A percentile compares a stretch with the other conserved stretches of the same genome.
These are phyloP conservation scores for Perodicticus potto DNA, from an alignment of 2,797 vertebrate genomes.

Conservation along the genomic window DNA sequence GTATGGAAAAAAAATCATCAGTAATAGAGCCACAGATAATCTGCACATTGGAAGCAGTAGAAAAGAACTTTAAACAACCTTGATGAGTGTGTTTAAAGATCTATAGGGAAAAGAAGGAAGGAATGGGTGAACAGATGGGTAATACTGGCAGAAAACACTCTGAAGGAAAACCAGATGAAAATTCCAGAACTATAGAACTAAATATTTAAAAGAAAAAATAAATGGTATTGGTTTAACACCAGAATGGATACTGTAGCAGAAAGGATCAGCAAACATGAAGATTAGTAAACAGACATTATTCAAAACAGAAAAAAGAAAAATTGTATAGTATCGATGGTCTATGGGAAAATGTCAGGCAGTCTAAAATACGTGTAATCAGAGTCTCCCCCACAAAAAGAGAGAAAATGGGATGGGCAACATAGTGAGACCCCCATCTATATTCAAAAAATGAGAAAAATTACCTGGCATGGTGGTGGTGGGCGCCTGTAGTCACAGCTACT, in stretches of 20 bases:
- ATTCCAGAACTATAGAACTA: background rate
- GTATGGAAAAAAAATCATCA: background rate
- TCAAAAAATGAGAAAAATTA: background rate
- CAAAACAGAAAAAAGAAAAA: background rate
- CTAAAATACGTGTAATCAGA: background rate
- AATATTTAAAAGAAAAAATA: background rate
- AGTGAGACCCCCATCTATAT: background rate
- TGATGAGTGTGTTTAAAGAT: background rate
- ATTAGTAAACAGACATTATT: background rate
- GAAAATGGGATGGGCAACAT: background rate
- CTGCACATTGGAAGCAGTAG: background rate
- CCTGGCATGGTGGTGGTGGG: background rate
- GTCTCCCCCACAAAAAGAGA: background rate
- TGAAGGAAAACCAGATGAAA: background rate
- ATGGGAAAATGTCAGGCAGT: background rate
- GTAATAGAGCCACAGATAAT: background rate
- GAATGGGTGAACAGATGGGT: background rate
- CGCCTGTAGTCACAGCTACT: background rate
- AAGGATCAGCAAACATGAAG: background rate
- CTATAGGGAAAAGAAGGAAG: background rate
- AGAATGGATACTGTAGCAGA: background rate
- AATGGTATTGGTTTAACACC: background rate
- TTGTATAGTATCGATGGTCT: background rate
- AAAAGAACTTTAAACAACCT: background rate
- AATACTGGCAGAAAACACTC: background rate